Evolutionary conservation across 92 coral and sea anemone species (phyloP).

Genomic region (Porites evermanni): DNA sequence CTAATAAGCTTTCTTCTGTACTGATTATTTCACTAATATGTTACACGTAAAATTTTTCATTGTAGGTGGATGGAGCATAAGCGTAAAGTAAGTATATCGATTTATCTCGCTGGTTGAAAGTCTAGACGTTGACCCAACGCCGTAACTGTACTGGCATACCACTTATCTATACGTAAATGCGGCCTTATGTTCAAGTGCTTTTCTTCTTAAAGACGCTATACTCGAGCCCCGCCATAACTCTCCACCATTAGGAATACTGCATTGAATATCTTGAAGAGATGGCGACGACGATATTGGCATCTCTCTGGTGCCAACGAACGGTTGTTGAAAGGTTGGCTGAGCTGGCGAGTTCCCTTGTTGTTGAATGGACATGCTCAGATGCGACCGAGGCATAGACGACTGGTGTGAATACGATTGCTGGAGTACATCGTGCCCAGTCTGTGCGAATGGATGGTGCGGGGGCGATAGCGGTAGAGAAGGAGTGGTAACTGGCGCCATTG

Average conservation of each 20-base stretch:
- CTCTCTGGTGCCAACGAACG: conserved; percentile 84
- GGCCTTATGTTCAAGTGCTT: conserved; percentile 94
- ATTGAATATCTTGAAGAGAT: conserved; percentile 96
- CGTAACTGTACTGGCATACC: neutral
- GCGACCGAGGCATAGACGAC: conserved; percentile 89
- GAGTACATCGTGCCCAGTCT: conserved; percentile 92
- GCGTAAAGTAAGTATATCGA: neutral
- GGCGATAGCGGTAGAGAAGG: conserved; percentile 89
- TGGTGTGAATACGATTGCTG: conserved; percentile 94
- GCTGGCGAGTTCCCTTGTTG: conserved; percentile 87
- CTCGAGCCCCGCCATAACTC: conserved; percentile 99
- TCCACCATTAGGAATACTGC: conserved; percentile 95
- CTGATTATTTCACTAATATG: neutral
- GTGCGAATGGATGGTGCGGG: conserved; percentile 94
- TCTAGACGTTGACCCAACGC: neutral
- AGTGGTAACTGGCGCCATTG: conserved; percentile 99
- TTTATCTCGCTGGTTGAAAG: neutral
- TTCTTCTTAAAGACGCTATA: conserved; percentile 92
- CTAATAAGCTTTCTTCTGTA: neutral
- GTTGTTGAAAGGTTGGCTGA: conserved; percentile 86
- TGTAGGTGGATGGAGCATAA: conserved; percentile 6
- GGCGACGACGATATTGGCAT: conserved; percentile 99
- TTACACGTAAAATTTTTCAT: neutral
- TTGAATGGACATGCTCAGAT: conserved; percentile 86
- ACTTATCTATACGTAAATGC: conserved; percentile 85